These are phyloP conservation scores for Lumbricus terrestris DNA, from an alignment of 2,888 invertebrate genomes.

Conservation along the genomic window DNA sequence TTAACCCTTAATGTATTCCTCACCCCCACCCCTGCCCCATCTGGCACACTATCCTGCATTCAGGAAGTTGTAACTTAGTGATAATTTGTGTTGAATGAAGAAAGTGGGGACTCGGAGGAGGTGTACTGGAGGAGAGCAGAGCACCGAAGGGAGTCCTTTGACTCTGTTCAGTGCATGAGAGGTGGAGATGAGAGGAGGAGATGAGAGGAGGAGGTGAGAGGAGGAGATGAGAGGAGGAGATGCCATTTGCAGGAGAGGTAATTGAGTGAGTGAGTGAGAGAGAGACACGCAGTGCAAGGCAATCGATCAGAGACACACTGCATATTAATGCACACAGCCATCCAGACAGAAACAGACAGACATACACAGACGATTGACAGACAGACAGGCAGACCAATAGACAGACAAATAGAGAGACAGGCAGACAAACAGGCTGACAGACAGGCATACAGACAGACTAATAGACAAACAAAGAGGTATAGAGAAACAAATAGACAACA, in stretches of 20 bases:
- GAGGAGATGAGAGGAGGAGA: too few species aligned
- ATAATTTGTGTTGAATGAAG: background rate
- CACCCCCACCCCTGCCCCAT: too few species aligned
- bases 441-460: too few species aligned
- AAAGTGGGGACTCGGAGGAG: background rate
- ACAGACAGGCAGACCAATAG: too few species aligned
- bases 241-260: background rate
- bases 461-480: too few species aligned
- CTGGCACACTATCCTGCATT: background rate
- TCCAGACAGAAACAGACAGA: background rate
- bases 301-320: constrained; percentile 3
- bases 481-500: too few species aligned
- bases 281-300: background rate
- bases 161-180: background rate
- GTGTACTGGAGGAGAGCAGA: background rate
- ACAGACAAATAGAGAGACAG: too few species aligned
- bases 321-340: background rate
- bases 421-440: too few species aligned
- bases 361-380: background rate
- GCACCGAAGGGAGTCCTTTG: background rate
- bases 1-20: background rate
- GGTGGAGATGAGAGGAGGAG: background rate
- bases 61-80: background rate
- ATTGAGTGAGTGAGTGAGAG: background rate
- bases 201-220: background rate